Evolutionary conservation across 2,797 vertebrate genomes (phyloP).

Genomic region (Anolis apletophallus): DNA sequence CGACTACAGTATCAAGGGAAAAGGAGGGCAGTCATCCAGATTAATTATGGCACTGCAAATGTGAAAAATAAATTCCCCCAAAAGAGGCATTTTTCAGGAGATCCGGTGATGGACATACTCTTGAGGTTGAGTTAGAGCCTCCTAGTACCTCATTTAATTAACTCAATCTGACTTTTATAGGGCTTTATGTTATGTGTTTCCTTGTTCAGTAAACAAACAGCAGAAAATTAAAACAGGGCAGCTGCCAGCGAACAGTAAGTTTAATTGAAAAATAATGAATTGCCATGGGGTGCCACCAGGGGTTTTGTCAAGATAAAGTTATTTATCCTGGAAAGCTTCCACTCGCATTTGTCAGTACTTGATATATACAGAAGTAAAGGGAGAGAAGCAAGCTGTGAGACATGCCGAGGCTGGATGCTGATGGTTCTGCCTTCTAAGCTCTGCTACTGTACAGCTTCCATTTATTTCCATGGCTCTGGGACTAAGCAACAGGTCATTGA

Average conservation of each 20-base stretch:
- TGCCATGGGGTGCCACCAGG: conserved; percentile 70
- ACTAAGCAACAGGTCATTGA: not conserved
- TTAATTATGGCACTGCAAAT: conserved; percentile 61
- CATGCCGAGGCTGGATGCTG: conserved; percentile 27
- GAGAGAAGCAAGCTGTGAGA: conserved; percentile 37
- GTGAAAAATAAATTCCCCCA: conserved; percentile 74
- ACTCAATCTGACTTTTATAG: conserved; percentile 79
- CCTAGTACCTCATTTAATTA: conserved; percentile 79
- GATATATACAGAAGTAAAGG: conserved; percentile 58
- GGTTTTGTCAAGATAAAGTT: conserved; percentile 76
- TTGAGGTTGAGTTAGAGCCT: conserved; percentile 75
- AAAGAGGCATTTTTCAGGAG: conserved; percentile 74
- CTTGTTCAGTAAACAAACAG: conserved; percentile 79
- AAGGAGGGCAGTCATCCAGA: conserved; percentile 45
- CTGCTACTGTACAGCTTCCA: not conserved
- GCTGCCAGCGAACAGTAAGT: conserved; percentile 79
- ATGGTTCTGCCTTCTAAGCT: not conserved
- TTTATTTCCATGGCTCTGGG: not conserved
- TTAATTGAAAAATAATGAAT: conserved; percentile 83
- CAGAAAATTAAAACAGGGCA: conserved; percentile 78
- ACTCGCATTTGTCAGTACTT: conserved; percentile 70
- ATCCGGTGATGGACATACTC: conserved; percentile 74
- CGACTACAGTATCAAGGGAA: conserved; percentile 35
- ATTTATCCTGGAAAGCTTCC: conserved; percentile 77
- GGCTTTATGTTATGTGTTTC: conserved; percentile 76